Evolutionary conservation across 2,888 invertebrate species (phyloP).

Genomic region (Megastigmus dorsalis): DNA sequence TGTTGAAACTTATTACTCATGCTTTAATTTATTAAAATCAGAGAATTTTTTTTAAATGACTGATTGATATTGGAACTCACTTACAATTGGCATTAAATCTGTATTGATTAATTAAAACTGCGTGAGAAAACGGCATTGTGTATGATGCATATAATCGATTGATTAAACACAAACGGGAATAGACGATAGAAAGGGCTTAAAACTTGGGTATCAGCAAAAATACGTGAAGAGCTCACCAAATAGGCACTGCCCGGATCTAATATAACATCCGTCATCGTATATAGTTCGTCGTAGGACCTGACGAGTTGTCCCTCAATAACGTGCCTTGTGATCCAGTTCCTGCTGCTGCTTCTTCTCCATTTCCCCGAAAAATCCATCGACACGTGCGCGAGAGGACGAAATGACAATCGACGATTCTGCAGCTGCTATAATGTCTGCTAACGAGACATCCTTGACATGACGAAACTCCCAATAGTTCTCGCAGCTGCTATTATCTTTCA

Average conservation of each 20-base stretch:
- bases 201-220: too few relatives aligned
- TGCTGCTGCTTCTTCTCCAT: neutral
- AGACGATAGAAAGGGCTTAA: neutral
- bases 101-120: neutral
- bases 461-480: neutral
- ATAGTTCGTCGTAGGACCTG: too few relatives aligned
- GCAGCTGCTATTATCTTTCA: neutral
- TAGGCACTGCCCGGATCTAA: constrained; percentile 34
- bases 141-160: neutral
- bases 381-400: neutral
- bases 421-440: neutral
- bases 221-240: constrained; percentile 24
- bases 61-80: too few relatives aligned
- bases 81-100: neutral
- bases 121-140: neutral
- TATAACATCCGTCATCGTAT: constrained; percentile 46
- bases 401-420: neutral
- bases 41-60: too few relatives aligned
- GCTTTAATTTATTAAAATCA: too few relatives aligned
- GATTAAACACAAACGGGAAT: neutral
- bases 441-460: neutral
- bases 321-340: neutral
- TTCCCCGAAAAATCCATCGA: constrained; percentile 22
- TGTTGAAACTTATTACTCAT: too few relatives aligned
- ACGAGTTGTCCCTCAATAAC: too few relatives aligned